Conservation (phyloP, 2,113 vertebrate species). For the Dipodomys stephensi region DNA sequence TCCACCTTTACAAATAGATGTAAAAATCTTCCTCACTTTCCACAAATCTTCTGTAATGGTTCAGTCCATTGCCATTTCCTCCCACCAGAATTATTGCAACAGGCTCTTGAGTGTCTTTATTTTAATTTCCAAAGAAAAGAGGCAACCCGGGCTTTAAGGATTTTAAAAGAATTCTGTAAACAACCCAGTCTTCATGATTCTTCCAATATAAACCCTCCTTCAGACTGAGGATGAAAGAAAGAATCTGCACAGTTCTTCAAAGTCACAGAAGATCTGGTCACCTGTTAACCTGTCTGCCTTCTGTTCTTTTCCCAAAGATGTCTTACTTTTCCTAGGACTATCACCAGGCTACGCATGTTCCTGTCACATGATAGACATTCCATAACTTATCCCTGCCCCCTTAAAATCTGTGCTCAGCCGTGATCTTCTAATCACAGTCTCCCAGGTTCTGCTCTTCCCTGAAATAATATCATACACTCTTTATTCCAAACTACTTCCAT, state of each 20-base stretch:
- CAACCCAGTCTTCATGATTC: neutral
- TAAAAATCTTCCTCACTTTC: neutral
- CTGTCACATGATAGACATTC: neutral
- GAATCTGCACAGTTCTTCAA: neutral
- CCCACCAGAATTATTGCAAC: neutral
- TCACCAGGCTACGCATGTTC: rapidly evolving
- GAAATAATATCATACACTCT: neutral
- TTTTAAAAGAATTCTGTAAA: neutral
- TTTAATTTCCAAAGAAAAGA: neutral
- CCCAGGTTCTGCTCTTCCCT: neutral
- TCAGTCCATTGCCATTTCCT: neutral
- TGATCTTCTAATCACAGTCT: neutral
- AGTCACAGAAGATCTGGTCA: neutral
- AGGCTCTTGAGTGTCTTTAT: neutral
- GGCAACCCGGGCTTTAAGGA: neutral
- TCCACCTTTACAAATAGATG: neutral
- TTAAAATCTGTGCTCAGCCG: neutral
- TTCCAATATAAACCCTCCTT: neutral
- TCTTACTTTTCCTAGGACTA: neutral
- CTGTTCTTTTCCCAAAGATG: neutral
- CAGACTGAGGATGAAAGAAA: neutral
- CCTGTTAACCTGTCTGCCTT: neutral
- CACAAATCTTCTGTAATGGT: neutral
- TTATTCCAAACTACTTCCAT: neutral
- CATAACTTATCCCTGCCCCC: neutral